These are phyloP conservation scores for Enteromius anoplus DNA, from an alignment of 2,797 vertebrate species.

Conservation along the genomic window DNA sequence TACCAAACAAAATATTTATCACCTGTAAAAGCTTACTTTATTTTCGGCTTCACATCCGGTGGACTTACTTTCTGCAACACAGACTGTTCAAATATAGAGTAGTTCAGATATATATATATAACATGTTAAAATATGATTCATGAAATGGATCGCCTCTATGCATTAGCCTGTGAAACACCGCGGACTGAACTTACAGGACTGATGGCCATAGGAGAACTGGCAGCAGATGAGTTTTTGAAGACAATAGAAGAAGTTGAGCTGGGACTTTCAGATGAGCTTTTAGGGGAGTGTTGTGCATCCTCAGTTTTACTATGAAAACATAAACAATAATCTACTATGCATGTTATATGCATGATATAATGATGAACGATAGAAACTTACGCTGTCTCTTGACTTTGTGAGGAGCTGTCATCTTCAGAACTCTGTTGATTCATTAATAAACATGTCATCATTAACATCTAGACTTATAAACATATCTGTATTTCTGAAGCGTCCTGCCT, in stretches of 20 bases:
- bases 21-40: constrained; percentile 63
- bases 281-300: neutral
- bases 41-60: constrained; percentile 65
- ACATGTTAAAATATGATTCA: neutral
- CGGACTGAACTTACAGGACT: constrained; percentile 30
- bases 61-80: constrained; percentile 48
- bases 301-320: constrained; percentile 54
- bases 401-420: constrained; percentile 39
- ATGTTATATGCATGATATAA: neutral
- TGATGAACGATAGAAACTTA: constrained; percentile 50
- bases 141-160: neutral
- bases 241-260: constrained; percentile 35
- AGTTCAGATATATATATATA: neutral
- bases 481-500: constrained; percentile 55
- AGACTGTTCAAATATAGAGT: neutral
- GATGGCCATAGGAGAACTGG: constrained; percentile 1
- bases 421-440: constrained; percentile 46
- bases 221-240: constrained; percentile 44
- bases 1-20: neutral
- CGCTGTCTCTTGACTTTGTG: constrained; percentile 34
- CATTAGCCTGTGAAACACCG: neutral
- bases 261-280: neutral
- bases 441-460: constrained; percentile 9
- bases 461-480: neutral
- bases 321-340: neutral